Base-by-base conservation (phyloP, 2,888 invertebrate species). In the Mimumesa dahlbomi region DNA sequence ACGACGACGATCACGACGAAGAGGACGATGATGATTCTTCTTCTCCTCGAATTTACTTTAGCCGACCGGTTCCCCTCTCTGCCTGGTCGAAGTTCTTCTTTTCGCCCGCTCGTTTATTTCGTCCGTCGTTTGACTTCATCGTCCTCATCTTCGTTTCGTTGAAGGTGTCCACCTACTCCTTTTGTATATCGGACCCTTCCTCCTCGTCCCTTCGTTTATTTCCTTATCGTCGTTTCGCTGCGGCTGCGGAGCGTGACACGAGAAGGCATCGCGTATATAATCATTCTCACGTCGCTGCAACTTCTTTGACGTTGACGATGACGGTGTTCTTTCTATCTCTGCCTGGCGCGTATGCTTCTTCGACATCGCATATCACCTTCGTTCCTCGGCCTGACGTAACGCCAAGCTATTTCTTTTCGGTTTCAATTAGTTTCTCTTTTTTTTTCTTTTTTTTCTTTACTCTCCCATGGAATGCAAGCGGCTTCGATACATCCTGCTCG, bases 241-340 rank as follows among this genome's bases (percentile, higher is more conserved):
- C 56, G 43, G 50, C 54, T 40, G 19, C 29, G 36, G 52, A 48
- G 9, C 68, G 49, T 59, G 62, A 56, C 69, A 36, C 69, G 70
- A 45, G 45, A 18, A 54, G 50, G 53, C 57, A 61, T 64, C 70
- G 46, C 64, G 68, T 53, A 56, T n/a, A n/a, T 62, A 62, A 76
- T 73, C 65, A 66, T 62, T 65, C 62, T 64, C 72, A 42, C 73
- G 62, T 52, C 61, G 73, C 65, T 40, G 69, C 42, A 46, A 46
- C 64, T 62, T 52, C 73, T 68, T 61, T 38, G 77, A 77, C 76
- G 59, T 62, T 62, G 61, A 77, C 64, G 70, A 77, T 77, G 76
- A 74, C 74, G 76, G 18, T 71, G 74, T 65, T 52, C 63, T 77
- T 77, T 77, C 73, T 52, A 69, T n/a, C 69, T 64, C 53, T 40